Conservation (phyloP, 30 jellyfish, hydroid and myxozoan genomes). For the Hydractinia echinata region DNA sequence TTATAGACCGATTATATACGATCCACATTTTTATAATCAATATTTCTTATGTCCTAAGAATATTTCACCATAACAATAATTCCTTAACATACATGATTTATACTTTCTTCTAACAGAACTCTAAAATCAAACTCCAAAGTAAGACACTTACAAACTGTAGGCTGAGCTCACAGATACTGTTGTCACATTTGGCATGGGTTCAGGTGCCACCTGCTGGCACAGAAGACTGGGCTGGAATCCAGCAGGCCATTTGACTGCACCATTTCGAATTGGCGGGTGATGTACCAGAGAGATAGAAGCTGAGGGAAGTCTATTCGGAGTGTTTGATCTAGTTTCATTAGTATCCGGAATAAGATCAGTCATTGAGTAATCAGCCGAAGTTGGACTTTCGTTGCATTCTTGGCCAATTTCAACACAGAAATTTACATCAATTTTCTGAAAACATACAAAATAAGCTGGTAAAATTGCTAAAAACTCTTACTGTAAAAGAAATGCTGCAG, state of each 20-base stretch:
- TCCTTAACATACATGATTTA: no score
- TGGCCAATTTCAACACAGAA: slow-evolving; percentile 69
- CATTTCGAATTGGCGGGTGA: slow-evolving; percentile 44
- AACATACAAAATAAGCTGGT: background rate
- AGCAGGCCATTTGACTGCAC: slow-evolving; percentile 62
- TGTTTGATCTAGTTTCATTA: background rate
- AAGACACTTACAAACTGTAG: slow-evolving; percentile 83
- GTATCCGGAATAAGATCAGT: slow-evolving; percentile 10
- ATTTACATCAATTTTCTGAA: slow-evolving; percentile 75
- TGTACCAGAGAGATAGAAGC: slow-evolving; percentile 26
- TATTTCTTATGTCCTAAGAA: no score
- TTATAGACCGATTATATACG: no score
- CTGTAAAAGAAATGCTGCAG: background rate
- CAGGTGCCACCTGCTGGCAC: slow-evolving; percentile 73
- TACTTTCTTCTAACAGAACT: no score
- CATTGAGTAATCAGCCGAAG: slow-evolving; percentile 37
- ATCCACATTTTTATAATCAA: no score
- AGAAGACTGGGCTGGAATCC: slow-evolving; percentile 90
- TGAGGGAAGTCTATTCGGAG: slow-evolving; percentile 11
- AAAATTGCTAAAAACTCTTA: background rate
- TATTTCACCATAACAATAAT: no score
- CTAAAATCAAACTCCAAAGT: no score
- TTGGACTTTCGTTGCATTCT: slow-evolving; percentile 68
- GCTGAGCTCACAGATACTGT: slow-evolving; percentile 79
- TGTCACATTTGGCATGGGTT: slow-evolving; percentile 73